Conservation (phyloP, 1,140 invertebrate species). For the Heliothis virescens region DNA sequence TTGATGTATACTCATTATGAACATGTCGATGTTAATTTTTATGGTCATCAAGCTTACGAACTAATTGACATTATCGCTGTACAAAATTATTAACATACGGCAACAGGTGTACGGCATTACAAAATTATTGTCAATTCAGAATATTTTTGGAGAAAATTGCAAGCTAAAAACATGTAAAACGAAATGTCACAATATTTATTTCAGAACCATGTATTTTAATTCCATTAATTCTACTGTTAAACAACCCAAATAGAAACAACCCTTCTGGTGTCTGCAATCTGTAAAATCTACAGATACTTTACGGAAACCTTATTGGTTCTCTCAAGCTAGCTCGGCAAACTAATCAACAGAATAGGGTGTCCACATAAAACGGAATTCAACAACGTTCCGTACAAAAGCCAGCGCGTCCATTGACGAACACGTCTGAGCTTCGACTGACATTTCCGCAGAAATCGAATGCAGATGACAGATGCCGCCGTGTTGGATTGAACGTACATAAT, state of each 20-base stretch:
- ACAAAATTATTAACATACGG: background rate
- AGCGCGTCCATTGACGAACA: conserved; percentile 1
- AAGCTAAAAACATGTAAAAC: too few relatives aligned
- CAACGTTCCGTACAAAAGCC: background rate
- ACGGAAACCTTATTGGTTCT: background rate
- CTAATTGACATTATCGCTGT: background rate
- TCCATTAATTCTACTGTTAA: background rate
- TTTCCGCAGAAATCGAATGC: conserved; percentile 27
- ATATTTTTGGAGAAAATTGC: too few relatives aligned
- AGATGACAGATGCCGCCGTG: conserved; percentile 28
- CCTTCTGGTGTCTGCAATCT: background rate
- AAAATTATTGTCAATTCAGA: too few relatives aligned
- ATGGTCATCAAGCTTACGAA: conserved; percentile 13
- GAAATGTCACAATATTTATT: too few relatives aligned
- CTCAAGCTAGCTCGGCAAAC: conserved; percentile 1
- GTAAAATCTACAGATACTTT: background rate
- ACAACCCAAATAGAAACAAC: too few relatives aligned
- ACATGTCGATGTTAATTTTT: conserved; percentile 9
- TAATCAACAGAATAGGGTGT: background rate
- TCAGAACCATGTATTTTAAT: background rate
- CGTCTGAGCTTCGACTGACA: conserved; percentile 12
- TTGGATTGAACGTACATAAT: background rate
- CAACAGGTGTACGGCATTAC: background rate
- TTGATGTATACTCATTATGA: background rate
- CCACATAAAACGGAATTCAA: background rate